Evolutionary conservation across 2,888 invertebrate species (phyloP).

Genomic region (Tribolium freemani): DNA sequence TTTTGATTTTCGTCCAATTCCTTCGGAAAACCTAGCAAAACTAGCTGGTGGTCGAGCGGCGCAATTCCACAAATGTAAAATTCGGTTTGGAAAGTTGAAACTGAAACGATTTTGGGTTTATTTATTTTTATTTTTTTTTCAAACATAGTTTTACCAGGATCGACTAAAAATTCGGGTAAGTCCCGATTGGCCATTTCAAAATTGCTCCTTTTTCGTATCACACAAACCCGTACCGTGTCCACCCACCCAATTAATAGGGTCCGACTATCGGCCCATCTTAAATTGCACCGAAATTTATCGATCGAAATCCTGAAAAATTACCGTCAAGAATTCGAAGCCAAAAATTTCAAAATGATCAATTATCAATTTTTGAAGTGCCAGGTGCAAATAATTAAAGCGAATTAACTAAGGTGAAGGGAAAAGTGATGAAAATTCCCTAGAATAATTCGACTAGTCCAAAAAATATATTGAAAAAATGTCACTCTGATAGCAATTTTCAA

Average conservation of each 20-base stretch:
- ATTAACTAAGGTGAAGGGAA: no score
- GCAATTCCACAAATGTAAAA: conserved; percentile 91
- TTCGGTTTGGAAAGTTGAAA: conserved; percentile 89
- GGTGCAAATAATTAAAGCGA: no score
- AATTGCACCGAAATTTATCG: conserved; percentile 81
- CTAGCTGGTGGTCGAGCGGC: conserved; percentile 82
- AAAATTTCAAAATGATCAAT: no score
- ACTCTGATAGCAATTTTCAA: no score
- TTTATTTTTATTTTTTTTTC: not conserved
- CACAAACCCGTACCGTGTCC: conserved; percentile 90
- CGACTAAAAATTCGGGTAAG: conserved; percentile 86
- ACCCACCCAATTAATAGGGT: conserved; percentile 95
- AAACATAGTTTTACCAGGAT: conserved; percentile 82
- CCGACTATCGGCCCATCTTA: conserved; percentile 89
- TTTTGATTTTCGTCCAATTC: conserved; percentile 79
- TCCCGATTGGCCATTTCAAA: conserved; percentile 81
- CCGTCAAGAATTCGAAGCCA: no score
- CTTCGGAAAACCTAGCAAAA: conserved; percentile 83
- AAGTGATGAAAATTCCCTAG: no score
- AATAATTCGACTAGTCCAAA: no score
- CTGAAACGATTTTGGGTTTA: conserved; percentile 56
- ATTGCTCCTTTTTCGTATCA: conserved; percentile 83
- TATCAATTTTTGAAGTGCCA: no score
- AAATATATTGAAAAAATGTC: no score
- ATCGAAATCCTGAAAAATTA: conserved; percentile 59